Base-by-base conservation (phyloP, 2,113 vertebrate species). In the Pithys albifrons region DNA sequence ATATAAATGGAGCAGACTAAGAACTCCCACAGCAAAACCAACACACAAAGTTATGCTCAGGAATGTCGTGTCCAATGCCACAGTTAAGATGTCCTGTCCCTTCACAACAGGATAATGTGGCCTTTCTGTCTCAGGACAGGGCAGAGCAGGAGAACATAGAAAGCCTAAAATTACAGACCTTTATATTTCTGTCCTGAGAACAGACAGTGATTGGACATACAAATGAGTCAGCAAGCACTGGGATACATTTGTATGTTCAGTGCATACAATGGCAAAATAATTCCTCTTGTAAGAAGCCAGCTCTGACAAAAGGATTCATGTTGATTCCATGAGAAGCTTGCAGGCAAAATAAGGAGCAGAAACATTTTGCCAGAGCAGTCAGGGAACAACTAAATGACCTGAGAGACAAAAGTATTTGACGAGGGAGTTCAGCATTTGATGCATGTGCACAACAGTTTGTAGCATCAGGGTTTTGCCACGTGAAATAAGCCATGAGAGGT, bases 111-210 rank as follows among this genome's bases (percentile, higher is more conserved):
- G 28, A 19, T 17, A 57, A 89, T 0, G 4, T n/a, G 62, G 45
- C 87, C 45, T 46, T 91, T 88, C 78, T 76, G 43, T 57, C 79
- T 79, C 81, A 89, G 87, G 89, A 88, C 20, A 46, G 43, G 5
- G 9, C 0, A 77, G 43, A 95, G 66, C 48, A 87, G 39, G 31
- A 89, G 57, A 86, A 81, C 45, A 66, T 29, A 83, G 1, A 86
- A 67, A 93, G 69, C 67, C 72, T 88, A 33, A 65, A 33, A 43
- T 55, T 23, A n/a, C 19, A 79, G 66, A 70, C 51, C 25, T 67
- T 71, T 58, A 1, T 84, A 57, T 66, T 96, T 91, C 86, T 84
- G 69, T 86, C 85, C 80, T 93, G 83, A 84, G 57, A 84, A 86
- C 0, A 93, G 90, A 28, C 14, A 48, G 37, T 10, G 59, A 51